A percentile compares a stretch with the other conserved stretches of the same genome.
These are phyloP conservation scores for Odiellus spinosus DNA, from an alignment of 2,888 invertebrate genomes.

Conservation along the genomic window DNA sequence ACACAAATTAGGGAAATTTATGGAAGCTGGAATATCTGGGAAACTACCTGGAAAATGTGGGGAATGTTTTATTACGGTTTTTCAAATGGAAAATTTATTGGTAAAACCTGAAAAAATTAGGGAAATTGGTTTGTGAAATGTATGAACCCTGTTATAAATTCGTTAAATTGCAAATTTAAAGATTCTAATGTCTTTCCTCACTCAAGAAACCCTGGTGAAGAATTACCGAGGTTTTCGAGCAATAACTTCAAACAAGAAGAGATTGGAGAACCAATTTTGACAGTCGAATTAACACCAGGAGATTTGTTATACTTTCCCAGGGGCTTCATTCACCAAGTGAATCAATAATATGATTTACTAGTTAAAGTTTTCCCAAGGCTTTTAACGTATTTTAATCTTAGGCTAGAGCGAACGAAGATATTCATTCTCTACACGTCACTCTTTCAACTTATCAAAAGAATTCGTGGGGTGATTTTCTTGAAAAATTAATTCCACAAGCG, in stretches of 20 bases:
- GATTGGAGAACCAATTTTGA: conserved; percentile 29
- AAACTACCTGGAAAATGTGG: too few relatives aligned
- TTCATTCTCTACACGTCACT: conserved; percentile 38
- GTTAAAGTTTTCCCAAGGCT: too few relatives aligned
- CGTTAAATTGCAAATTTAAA: too few relatives aligned
- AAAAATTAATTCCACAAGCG: conserved; percentile 48
- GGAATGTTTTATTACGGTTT: too few relatives aligned
- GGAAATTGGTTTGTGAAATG: too few relatives aligned
- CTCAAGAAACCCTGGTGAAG: conserved; percentile 31
- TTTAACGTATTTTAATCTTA: conserved; percentile 12
- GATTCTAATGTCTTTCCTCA: too few relatives aligned
- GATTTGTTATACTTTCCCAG: conserved; percentile 38
- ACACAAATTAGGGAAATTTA: too few relatives aligned
- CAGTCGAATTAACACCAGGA: conserved; percentile 31
- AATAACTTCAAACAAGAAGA: conserved; percentile 41
- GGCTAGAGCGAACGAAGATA: conserved; percentile 27
- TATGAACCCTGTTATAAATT: too few relatives aligned
- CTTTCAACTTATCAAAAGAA: conserved; percentile 35
- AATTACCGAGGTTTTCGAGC: conserved; percentile 70
- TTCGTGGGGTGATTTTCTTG: conserved; percentile 35
- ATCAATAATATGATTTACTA: too few relatives aligned
- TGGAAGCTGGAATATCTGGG: too few relatives aligned
- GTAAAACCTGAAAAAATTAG: too few relatives aligned
- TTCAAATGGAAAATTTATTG: too few relatives aligned
- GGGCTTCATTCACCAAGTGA: conserved; percentile 38